Percentiles rank a stretch among this genome's conserved stretches.
Conservation (phyloP, 2,888 invertebrate genomes). For the Xanthorhoe designata region DNA sequence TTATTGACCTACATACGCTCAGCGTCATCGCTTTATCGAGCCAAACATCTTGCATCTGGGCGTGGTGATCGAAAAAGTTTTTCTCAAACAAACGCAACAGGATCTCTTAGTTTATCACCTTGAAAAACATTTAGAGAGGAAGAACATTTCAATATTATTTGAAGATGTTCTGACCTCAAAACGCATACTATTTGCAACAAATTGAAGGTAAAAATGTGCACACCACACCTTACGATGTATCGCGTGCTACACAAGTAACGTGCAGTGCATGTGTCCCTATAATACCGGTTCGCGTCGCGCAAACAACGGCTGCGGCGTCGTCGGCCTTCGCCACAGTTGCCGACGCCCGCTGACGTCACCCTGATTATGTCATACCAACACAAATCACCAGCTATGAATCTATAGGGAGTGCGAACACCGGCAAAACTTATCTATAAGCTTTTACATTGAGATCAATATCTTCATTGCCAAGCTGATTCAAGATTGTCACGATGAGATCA, state of each 20-base stretch:
- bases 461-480: conserved; percentile 42
- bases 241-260: conserved; percentile 54
- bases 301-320: conserved; percentile 61
- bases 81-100: not conserved
- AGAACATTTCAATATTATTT: not conserved
- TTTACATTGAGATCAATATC: conserved; percentile 41
- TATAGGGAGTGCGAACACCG: conserved; percentile 58
- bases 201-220: conserved; percentile 11
- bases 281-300: conserved; percentile 70
- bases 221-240: conserved; percentile 40
- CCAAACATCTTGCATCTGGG: conserved; percentile 64
- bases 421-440: conserved; percentile 44
- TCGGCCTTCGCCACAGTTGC: conserved; percentile 77
- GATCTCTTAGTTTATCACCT: not conserved
- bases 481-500: conserved; percentile 38
- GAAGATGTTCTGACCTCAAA: not conserved
- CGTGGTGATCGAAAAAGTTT: conserved; percentile 58
- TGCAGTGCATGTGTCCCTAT: conserved; percentile 68
- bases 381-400: conserved; percentile 53
- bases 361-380: conserved; percentile 79
- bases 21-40: conserved; percentile 71
- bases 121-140: not conserved
- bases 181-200: conserved; percentile 3
- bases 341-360: conserved; percentile 82
- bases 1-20: conserved; percentile 78